Evolutionary conservation across 2,797 vertebrate genomes (phyloP).

Genomic region (Carcharodon carcharias): DNA sequence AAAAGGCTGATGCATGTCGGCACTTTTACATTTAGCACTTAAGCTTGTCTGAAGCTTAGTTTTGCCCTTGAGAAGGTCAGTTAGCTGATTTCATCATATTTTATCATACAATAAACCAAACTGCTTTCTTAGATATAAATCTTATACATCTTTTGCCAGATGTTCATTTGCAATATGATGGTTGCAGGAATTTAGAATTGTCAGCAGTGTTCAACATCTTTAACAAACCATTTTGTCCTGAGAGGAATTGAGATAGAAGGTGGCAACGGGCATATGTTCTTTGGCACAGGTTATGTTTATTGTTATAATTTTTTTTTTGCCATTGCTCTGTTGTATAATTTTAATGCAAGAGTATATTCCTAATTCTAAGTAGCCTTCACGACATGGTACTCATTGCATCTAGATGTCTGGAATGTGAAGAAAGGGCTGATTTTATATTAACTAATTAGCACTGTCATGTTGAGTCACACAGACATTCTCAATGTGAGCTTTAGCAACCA

Average conservation of each 20-base stretch:
- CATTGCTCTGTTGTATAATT: background rate
- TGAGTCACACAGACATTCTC: constrained; percentile 8
- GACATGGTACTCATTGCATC: background rate
- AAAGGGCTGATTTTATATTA: background rate
- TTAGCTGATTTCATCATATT: background rate
- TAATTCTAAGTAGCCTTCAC: background rate
- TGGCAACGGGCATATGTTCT: background rate
- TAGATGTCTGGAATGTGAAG: background rate
- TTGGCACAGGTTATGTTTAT: background rate
- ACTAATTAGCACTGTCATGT: constrained; percentile 10
- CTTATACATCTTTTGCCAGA: background rate
- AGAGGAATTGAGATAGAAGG: background rate
- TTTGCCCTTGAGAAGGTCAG: constrained; percentile 11
- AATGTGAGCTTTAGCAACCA: constrained; percentile 13
- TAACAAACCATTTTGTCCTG: background rate
- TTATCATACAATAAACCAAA: background rate
- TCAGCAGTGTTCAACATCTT: background rate
- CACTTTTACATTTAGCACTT: background rate
- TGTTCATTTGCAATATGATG: background rate
- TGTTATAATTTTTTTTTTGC: background rate
- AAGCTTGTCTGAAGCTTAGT: too few relatives aligned
- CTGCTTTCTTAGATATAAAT: background rate
- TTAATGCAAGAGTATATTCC: background rate
- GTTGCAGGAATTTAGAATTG: background rate
- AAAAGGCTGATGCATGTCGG: background rate